Percentiles rank a stretch among this genome's conserved stretches.
phyloP scores from a whole-genome alignment of 1,140 invertebrate species.

The Drosophila micromelanica region DNA sequence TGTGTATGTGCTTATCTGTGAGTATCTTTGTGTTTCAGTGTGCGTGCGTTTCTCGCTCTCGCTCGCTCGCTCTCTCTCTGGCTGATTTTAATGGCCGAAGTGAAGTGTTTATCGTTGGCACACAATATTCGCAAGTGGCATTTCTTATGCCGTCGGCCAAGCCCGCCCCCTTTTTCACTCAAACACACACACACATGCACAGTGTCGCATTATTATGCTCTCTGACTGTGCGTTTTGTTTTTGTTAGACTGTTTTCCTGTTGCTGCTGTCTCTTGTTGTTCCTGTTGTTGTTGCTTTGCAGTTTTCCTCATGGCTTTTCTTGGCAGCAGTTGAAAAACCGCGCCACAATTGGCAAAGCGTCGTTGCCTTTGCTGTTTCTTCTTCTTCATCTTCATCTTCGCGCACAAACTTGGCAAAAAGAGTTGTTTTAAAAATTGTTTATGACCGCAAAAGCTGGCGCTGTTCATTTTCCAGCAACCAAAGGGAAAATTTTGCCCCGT shows the following conservation, averaged over 20 bases:
- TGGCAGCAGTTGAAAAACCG: constrained; percentile 80
- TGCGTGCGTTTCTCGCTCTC: constrained; percentile 26
- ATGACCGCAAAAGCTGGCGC: constrained; percentile 69
- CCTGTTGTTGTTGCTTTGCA: constrained; percentile 48
- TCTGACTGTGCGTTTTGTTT: constrained; percentile 44
- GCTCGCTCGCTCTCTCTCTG: constrained; percentile 53
- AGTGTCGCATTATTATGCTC: constrained; percentile 52
- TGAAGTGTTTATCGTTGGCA: constrained; percentile 84
- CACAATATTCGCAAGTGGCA: constrained; percentile 83
- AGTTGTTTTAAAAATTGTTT: constrained; percentile 83
- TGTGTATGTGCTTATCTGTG: constrained; percentile 28
- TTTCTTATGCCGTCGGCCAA: constrained; percentile 75
- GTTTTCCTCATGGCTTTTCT: constrained; percentile 74
- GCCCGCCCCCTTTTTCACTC: constrained; percentile 73
- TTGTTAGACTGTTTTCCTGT: constrained; percentile 56
- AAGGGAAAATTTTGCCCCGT: constrained; percentile 55
- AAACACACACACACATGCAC: constrained; percentile 24
- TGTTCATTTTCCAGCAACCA: constrained; percentile 70
- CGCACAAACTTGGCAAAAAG: constrained; percentile 71
- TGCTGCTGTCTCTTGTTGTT: constrained; percentile 33
- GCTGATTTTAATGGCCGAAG: constrained; percentile 84
- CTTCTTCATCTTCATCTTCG: constrained; percentile 21
- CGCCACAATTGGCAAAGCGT: constrained; percentile 75
- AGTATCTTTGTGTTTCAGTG: constrained; percentile 26
- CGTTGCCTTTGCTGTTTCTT: constrained; percentile 44